Evolutionary conservation across 2,113 vertebrate species (phyloP), one percentile per base, ranked within the genome.

Genomic region (Eptatretus burgeri): DNA sequence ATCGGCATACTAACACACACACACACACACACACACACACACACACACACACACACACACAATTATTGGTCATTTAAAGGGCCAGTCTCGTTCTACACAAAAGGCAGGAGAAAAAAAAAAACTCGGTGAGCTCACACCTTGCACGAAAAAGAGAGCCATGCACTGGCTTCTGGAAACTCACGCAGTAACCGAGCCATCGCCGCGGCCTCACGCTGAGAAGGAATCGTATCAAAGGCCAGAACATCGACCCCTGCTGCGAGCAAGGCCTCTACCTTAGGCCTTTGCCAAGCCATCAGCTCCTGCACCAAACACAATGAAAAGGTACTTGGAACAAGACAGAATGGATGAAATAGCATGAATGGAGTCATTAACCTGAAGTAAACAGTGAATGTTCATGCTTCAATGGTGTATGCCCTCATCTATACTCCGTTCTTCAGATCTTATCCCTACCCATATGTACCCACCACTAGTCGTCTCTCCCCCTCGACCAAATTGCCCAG

Each of bases 231-330:
- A 64, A 82, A 71, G 49, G 80, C 80, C 14, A 82, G 68, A 10
- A 82, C 64, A 66, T 81, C 80, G 13, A 73, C 71, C 67, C 78
- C 79, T 5, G 77, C 77, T 60, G 73, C 72, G 51, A 71, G 69
- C 20, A 81, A 71, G 52, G 75, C 70, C 13, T 70, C 70, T 7
- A 81, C 27, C 60, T 79, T 77, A 1, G 74, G 72, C 51, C 74
- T 73, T 64, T 82, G 80, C 77, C 78, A 82, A n/a, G 64, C 66
- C 70, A 78, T 80, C n/a, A 81, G 70, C 50, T 78, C 78, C 80
- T 82, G 66, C 13, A 17, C 50, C 68, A 62, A 67, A 13, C 49
- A 10, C 5, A 20, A 51, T 49, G 14, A 51, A 19, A 52, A 14
- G 11, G 50, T 5, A 56, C 62, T 65, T 63, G 53, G 16, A 52